These are phyloP conservation scores for Salvelinus namaycush DNA, from an alignment of 2,113 vertebrate genomes.

Conservation along the genomic window DNA sequence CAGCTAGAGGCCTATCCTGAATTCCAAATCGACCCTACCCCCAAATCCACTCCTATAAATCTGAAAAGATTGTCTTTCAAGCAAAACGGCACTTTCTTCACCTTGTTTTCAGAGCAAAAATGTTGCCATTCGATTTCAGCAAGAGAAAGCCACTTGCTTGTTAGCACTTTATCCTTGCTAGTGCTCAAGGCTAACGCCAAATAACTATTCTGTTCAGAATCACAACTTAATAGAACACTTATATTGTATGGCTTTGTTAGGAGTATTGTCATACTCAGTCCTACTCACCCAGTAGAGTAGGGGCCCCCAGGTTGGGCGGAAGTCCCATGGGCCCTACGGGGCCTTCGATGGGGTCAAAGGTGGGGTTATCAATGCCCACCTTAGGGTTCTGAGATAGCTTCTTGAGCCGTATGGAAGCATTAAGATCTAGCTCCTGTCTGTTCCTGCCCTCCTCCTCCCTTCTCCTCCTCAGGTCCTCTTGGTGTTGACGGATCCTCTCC, in stretches of 20 bases:
- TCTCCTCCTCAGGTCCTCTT: constrained; percentile 91
- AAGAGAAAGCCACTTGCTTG: no score
- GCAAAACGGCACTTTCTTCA: no score
- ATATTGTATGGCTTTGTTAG: constrained; percentile 36
- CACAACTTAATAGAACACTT: background rate
- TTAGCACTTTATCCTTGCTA: no score
- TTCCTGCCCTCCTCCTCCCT: constrained; percentile 88
- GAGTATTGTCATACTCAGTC: constrained; percentile 5
- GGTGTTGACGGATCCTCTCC: constrained; percentile 94
- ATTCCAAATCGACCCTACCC: no score
- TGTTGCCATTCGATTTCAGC: no score
- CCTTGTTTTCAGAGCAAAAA: no score
- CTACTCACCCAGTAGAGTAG: constrained; percentile 52
- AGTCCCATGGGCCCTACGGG: constrained; percentile 49
- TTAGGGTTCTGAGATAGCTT: constrained; percentile 95
- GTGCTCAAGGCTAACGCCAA: no score
- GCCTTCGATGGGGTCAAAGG: constrained; percentile 92
- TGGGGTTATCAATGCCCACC: constrained; percentile 97
- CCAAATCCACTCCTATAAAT: no score
- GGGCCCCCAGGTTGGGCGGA: constrained; percentile 78
- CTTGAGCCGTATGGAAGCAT: constrained; percentile 93
- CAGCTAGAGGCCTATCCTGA: no score
- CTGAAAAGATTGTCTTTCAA: no score
- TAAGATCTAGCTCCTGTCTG: constrained; percentile 91
- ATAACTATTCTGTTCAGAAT: no score